A percentile compares a stretch with the other conserved stretches of the same genome.
phyloP scores from a whole-genome alignment of 2,888 invertebrate species.

The Alcis repandata region DNA sequence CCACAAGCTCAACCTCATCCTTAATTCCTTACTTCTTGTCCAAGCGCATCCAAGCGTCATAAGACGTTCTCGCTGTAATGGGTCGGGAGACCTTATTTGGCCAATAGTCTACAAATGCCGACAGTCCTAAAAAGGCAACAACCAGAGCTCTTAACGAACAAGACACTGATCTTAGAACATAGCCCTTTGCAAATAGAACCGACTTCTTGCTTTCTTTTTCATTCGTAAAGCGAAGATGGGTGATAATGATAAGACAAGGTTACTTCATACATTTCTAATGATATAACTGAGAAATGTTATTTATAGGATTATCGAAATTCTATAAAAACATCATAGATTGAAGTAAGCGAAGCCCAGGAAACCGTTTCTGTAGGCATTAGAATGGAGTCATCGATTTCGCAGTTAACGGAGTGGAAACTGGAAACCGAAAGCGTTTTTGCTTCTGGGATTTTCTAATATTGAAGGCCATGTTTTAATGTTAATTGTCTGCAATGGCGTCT shows the following conservation, averaged over 20 bases:
- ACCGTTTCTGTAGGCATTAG: not conserved
- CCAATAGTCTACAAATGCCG: conserved; percentile 61
- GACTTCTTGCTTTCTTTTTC: conserved; percentile 41
- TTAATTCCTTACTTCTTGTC: too few relatives aligned
- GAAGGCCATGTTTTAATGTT: conserved; percentile 58
- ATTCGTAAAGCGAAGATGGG: conserved; percentile 29
- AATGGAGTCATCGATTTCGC: conserved; percentile 28
- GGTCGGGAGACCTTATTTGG: conserved; percentile 64
- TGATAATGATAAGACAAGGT: conserved; percentile 18
- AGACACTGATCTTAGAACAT: conserved; percentile 57
- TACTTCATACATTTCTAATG: not conserved
- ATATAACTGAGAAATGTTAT: not conserved
- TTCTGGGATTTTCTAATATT: conserved; percentile 44
- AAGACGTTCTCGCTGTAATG: conserved; percentile 52
- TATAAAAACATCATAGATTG: not conserved
- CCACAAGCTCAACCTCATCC: conserved; percentile 31
- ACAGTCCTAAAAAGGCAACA: conserved; percentile 68
- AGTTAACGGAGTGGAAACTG: conserved; percentile 48
- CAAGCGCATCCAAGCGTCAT: conserved; percentile 45
- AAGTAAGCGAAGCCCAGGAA: not conserved
- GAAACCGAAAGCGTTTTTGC: conserved; percentile 50
- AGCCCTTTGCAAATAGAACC: conserved; percentile 55
- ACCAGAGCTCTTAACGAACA: conserved; percentile 70
- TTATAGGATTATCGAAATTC: not conserved
- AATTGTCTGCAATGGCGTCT: conserved; percentile 54